Evolutionary conservation across 2,888 invertebrate species (phyloP), one percentile per base, ranked within the genome.

Genomic region (Eilema caniola): DNA sequence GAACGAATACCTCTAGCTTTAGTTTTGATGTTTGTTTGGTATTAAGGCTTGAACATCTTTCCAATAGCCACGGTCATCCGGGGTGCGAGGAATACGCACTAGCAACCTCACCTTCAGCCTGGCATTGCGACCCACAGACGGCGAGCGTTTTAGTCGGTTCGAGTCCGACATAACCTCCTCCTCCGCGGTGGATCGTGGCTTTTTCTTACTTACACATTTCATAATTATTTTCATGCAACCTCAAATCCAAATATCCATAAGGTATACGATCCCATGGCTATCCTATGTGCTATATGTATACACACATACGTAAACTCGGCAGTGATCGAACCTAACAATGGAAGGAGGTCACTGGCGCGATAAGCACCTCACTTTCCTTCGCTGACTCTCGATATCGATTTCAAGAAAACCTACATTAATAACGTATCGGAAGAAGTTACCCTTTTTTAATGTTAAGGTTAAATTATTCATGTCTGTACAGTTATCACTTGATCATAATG

Each of bases 281-380:
- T 37, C 61, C 67, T 47, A 70, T 31, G 16, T 23, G 60, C n/a
- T 69, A 78, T 67, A 62, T 68, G 60, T 70, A 71, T 62, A 66
- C 37, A 59, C 66, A 69, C 57, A 72, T 67, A 73, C 78, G 69
- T 83, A 86, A 83, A 85, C 76, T 76, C 28, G 53, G 28, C n/a
- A 67, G 77, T 67, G 81, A 82, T 74, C 74, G 57, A 28, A 66
- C 74, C 62, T 75, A 67, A 85, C 85, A 86, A 84, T 76, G 69
- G 81, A 91, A 91, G 74, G 83, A 86, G 91, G 91, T 90, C 91
- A 88, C 83, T 81, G 76, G 72, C 75, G 74, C 72, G 70, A 69
- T 83, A 80, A 83, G 80, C 75, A 78, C 78, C 71, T 74, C 70
- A 79, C 80, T 81, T 78, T 81, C 78, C 80, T 82, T 77, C 65